These are phyloP conservation scores for Genyomyrus donnyi DNA, from an alignment of 2,113 vertebrate genomes.

Conservation along the genomic window DNA sequence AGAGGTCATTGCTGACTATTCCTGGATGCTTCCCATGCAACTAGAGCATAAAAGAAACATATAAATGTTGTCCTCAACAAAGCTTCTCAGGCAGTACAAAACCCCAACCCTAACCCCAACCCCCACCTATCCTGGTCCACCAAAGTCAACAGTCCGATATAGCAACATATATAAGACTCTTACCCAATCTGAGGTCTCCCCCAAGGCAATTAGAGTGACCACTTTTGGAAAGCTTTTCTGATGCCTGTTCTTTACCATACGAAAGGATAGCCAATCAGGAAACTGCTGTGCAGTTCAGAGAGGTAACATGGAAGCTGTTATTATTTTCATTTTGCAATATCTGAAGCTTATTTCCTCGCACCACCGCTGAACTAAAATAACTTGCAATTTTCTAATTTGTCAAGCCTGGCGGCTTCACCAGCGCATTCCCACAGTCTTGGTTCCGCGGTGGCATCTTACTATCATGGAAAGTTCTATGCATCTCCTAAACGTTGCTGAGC, in stretches of 20 bases:
- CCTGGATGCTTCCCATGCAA: background rate
- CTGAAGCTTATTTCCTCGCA: background rate
- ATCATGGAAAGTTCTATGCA: background rate
- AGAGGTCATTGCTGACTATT: background rate
- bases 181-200: background rate
- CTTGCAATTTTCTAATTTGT: background rate
- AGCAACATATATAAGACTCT: background rate
- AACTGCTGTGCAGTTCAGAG: background rate
- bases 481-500: background rate
- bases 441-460: background rate
- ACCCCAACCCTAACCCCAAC: background rate
- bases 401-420: background rate
- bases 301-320: background rate
- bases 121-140: background rate
- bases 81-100: background rate
- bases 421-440: background rate
- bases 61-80: background rate
- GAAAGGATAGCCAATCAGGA: background rate
- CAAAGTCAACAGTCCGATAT: background rate
- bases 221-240: background rate
- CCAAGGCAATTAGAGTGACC: background rate
- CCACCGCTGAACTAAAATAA: background rate
- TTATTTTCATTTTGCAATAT: constrained; percentile 1
- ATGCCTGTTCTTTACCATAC: background rate
- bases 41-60: background rate